phyloP scores from a whole-genome alignment of 2,888 invertebrate genomes.

The Drosophila picticornis region DNA sequence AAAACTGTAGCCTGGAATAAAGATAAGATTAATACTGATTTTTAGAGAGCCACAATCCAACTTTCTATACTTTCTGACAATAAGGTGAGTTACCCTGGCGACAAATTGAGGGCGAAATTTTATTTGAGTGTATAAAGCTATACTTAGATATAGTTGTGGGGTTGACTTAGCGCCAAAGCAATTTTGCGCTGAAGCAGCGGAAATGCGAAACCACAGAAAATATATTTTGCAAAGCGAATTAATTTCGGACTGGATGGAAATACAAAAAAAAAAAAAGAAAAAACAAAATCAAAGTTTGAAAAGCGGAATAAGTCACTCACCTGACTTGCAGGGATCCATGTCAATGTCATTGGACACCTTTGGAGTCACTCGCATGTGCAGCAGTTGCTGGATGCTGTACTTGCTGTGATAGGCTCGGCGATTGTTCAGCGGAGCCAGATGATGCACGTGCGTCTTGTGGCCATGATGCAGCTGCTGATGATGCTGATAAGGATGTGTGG shows the following conservation, averaged over 20 bases:
- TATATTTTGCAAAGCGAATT: constrained; percentile 3
- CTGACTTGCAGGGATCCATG: constrained; percentile 94
- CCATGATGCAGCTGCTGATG: constrained; percentile 34
- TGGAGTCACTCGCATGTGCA: constrained; percentile 87
- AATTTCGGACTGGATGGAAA: not conserved
- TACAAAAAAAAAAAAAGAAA: not conserved
- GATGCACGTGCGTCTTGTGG: constrained; percentile 51
- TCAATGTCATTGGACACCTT: constrained; percentile 91
- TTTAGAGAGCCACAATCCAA: not conserved
- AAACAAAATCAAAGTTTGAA: not conserved
- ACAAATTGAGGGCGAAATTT: not conserved
- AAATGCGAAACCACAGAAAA: constrained; percentile 28
- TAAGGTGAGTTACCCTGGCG: not conserved
- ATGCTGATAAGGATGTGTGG: constrained; percentile 33
- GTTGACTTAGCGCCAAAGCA: constrained; percentile 45
- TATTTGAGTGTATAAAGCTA: constrained; percentile 1
- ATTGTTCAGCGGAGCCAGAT: constrained; percentile 25
- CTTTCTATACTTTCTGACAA: not conserved
- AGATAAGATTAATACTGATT: not conserved
- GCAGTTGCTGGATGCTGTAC: constrained; percentile 89
- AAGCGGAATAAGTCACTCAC: constrained; percentile 86
- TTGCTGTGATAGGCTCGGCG: constrained; percentile 82
- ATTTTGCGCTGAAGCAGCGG: constrained; percentile 29
- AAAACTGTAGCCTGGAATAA: not conserved
- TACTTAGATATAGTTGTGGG: constrained; percentile 16